Evolutionary conservation across 1,140 invertebrate species (phyloP).

Genomic region (Nixonia krombeini): DNA sequence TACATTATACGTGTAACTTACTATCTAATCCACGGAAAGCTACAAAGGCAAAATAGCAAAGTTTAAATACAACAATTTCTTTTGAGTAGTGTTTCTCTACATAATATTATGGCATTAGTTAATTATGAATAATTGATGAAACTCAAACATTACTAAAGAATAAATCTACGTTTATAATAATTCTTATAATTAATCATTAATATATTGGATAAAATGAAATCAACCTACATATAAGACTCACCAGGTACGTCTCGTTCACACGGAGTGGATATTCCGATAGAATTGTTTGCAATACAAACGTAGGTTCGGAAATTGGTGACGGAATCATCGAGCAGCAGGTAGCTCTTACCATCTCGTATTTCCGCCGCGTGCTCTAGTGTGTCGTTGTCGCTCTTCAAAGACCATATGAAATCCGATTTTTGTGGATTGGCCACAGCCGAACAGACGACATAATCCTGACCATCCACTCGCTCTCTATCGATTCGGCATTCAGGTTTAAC

Average conservation of each 20-base stretch:
- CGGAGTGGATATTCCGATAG: conserved; percentile 80
- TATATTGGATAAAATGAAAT: no score
- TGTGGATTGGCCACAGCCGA: conserved; percentile 85
- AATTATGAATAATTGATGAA: no score
- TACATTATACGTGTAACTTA: conserved; percentile 52
- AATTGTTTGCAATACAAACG: conserved; percentile 87
- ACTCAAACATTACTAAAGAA: no score
- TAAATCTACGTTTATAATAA: no score
- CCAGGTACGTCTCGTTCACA: conserved; percentile 87
- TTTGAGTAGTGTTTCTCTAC: no score
- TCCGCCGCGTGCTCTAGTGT: conserved; percentile 73
- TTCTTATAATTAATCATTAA: no score
- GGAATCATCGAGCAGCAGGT: conserved; percentile 76
- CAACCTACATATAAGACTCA: no score
- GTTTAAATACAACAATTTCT: no score
- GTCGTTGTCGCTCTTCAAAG: conserved; percentile 86
- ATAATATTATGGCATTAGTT: no score
- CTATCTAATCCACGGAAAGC: conserved; percentile 52
- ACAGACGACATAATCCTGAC: conserved; percentile 84
- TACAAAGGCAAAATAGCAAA: conserved; percentile 38
- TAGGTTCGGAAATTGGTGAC: conserved; percentile 83
- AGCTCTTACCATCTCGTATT: conserved; percentile 75
- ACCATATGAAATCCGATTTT: conserved; percentile 88
- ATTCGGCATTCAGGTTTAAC: conserved; percentile 89
- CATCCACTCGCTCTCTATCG: conserved; percentile 79